Base-by-base conservation (phyloP, 2,888 invertebrate species). In the Drosophila anceps region DNA sequence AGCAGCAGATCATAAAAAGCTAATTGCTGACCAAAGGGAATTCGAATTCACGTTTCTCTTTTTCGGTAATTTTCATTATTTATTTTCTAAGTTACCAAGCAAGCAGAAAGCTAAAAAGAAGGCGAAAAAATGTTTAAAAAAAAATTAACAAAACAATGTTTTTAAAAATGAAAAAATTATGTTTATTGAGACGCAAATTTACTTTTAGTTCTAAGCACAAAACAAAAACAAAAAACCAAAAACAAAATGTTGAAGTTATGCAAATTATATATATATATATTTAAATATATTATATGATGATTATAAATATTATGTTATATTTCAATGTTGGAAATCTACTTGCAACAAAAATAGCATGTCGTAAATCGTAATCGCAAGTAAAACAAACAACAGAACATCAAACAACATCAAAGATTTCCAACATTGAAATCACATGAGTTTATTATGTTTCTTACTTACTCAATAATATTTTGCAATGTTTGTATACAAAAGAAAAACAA, bases 181-280 rank as follows among this genome's bases (percentile, higher is more conserved):
- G 88, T 88, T 88, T 79, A 88, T 81, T 73, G 79, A 84, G 86
- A 88, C 73, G 77, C 81, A 88, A 88, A 84, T 84, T 88, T 79
- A 84, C 64, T 73, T 79, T 86, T 88, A 84, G 82, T 86, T 84
- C 13, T 84, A 84, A 84, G 84, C 84, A 81, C 84, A 88, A 79
- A 60, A 69, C 37, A 18, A 64, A 77, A 73, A 46, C 54, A 64
- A 82, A 13, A 43, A 44, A 12, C 9, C 13, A n/a, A 24, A 24
- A 24, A 2, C 8, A 24, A 44, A 70, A 70, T 82, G 84, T 84
- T 88, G 79, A 86, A 81, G 88, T 84, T 84, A 81, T 71, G 57
- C 68, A 80, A 82, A 76, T 82, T 73, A 66, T 82, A 80, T 85
- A 70, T 50, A 44, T 68, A 76, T 85, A 76, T 73, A 79, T 76